Evolutionary conservation across 2,113 vertebrate genomes (phyloP), one percentile per base, ranked within the genome.

Genomic region (Scophthalmus maximus): DNA sequence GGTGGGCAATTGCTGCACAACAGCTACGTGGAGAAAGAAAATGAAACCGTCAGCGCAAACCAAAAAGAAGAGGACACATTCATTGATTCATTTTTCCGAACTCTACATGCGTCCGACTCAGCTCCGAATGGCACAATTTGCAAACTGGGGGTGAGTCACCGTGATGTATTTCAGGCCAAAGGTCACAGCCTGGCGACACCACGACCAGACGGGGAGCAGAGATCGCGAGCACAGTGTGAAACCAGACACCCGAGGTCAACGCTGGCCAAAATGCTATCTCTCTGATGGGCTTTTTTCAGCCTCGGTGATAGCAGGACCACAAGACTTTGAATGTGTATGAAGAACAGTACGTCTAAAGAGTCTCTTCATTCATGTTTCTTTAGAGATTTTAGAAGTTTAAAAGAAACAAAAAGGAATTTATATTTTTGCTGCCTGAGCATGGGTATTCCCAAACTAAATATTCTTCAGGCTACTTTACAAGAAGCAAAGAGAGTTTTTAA

Each of bases 121-220:
- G 50, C 58, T 27, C 15, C 9, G 49, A 60, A 78, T 30, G 63
- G 23, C 8, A 10, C 40, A 42, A 66, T 55, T 63, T 12, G 12
- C 38, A n/a, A 78, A 70, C 14, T 17, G 17, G 29, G 44, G 11
- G 7, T 64, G 71, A 86, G 79, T 78, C 80, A 82, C 32, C n/a
- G 12, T 30, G 50, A 63, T 68, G 30, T 73, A 66, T 79, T 83
- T 65, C 23, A 50, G 79, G 84, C 57, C 75, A 79, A 83, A 83
- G 81, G 89, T 86, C 74, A 53, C 46, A 63, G 68, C 32, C 68
- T 79, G 83, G 87, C 73, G 82, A 83, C 85, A 88, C 55, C 10
- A 25, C 8, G 71, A 25, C 73, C 83, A 79, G 84, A 86, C 80
- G 60, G 65, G 22, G 64, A 51, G 78, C 50, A 58, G 56, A 29